Conservation (phyloP, 1,140 invertebrate species). For the Brachionus rotundiformis region DNA sequence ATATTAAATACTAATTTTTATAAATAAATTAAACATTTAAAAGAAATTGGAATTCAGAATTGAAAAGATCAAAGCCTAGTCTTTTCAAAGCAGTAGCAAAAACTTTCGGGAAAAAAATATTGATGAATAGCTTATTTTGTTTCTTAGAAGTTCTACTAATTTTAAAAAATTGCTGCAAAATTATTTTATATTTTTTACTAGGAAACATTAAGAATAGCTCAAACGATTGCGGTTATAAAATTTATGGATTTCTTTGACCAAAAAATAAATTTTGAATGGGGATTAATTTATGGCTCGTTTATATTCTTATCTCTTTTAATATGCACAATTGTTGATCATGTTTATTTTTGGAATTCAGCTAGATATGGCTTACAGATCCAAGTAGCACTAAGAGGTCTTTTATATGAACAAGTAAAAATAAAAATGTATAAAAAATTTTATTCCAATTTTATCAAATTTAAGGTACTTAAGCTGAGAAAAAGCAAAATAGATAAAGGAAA, state of each 20-base stretch:
- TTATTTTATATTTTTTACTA: background rate
- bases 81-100: background rate
- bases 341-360: background rate
- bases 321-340: background rate
- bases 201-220: background rate
- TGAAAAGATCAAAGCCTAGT: background rate
- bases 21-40: background rate
- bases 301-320: background rate
- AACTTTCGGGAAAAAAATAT: background rate
- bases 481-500: background rate
- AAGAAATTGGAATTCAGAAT: background rate
- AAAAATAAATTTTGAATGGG: background rate
- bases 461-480: background rate
- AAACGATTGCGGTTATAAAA: background rate
- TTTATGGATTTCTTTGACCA: background rate
- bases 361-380: background rate
- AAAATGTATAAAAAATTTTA: background rate
- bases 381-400: background rate
- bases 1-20: too few relatives aligned
- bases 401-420: background rate
- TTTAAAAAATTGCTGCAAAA: background rate
- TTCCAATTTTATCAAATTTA: background rate
- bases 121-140: background rate
- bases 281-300: background rate
- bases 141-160: background rate